A percentile compares a stretch with the other conserved stretches of the same genome.
Conservation (phyloP, 2,888 invertebrate species). For the Ectemnius cavifrons region DNA sequence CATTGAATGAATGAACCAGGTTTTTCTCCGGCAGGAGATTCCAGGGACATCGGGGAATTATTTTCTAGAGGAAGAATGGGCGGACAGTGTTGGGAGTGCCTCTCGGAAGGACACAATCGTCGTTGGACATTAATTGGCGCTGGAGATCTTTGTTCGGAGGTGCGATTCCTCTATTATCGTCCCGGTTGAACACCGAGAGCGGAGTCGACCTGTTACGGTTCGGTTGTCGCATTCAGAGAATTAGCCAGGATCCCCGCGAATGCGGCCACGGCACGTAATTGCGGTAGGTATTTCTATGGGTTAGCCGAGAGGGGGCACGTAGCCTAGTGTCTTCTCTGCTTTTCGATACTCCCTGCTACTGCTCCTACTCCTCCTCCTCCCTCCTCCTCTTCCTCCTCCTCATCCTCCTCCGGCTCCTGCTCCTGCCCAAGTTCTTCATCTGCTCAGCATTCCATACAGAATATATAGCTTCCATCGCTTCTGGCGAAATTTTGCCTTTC, state of each 20-base stretch:
- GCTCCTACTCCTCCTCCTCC: no score
- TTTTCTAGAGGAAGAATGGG: neutral
- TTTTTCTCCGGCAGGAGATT: no score
- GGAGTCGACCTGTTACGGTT: slow-evolving; percentile 71
- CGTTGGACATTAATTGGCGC: slow-evolving; percentile 77
- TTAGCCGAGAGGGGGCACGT: slow-evolving; percentile 50
- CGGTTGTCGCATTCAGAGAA: slow-evolving; percentile 74
- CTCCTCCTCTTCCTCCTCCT: no score
- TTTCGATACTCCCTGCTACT: slow-evolving; percentile 22
- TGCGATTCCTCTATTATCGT: slow-evolving; percentile 73
- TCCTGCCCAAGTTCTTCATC: no score
- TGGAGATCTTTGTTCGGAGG: slow-evolving; percentile 75
- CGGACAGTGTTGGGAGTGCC: slow-evolving; percentile 30
- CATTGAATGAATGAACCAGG: no score
- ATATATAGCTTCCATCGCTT: no score
- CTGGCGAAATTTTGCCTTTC: no score
- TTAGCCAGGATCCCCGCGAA: slow-evolving; percentile 71
- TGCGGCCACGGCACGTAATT: slow-evolving; percentile 72
- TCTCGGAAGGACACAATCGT: slow-evolving; percentile 64
- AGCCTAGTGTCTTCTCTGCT: slow-evolving; percentile 51
- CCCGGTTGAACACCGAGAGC: slow-evolving; percentile 53
- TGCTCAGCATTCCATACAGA: no score
- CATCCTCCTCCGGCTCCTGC: no score
- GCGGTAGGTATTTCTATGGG: slow-evolving; percentile 72
- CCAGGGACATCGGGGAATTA: no score